These are phyloP conservation scores for Micromesistius poutassou DNA, from an alignment of 2,797 vertebrate species.

Conservation along the genomic window DNA sequence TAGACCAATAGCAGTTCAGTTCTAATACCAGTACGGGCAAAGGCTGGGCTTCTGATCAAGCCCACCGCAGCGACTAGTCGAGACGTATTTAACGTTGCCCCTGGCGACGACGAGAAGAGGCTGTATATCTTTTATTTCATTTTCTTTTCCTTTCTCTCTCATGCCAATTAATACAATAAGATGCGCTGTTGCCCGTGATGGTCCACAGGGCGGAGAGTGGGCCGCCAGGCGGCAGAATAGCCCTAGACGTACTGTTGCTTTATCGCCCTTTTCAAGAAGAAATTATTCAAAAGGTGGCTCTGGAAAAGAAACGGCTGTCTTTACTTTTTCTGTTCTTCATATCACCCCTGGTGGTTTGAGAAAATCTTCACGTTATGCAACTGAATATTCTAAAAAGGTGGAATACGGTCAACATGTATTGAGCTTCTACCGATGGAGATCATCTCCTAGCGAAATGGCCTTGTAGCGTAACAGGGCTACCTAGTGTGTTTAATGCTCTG, in stretches of 20 bases:
- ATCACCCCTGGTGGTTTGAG: background rate
- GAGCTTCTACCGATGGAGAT: conserved; percentile 42
- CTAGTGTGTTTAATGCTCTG: background rate
- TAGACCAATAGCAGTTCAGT: conserved; percentile 37
- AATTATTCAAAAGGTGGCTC: conserved; percentile 37
- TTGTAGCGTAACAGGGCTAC: conserved; percentile 27
- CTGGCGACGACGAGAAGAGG: conserved; percentile 27
- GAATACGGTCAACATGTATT: conserved; percentile 32
- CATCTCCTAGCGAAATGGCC: conserved; percentile 45
- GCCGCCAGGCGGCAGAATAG: conserved; percentile 53
- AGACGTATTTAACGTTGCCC: conserved; percentile 35
- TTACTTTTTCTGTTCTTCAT: conserved; percentile 4
- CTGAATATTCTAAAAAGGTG: conserved; percentile 41
- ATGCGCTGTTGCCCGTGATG: conserved; percentile 36
- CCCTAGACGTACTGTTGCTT: conserved; percentile 65
- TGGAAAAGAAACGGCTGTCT: conserved; percentile 22
- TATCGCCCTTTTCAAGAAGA: conserved; percentile 50
- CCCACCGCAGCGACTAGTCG: conserved; percentile 25
- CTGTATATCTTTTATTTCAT: conserved; percentile 32
- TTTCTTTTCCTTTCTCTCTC: conserved; percentile 32
- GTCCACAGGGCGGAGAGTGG: conserved; percentile 25
- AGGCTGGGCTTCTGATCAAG: conserved; percentile 34
- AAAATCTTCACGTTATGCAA: conserved; percentile 51
- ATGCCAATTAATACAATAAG: conserved; percentile 49
- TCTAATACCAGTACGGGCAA: conserved; percentile 21